Evolutionary conservation across 2,888 invertebrate genomes (phyloP), one percentile per base, ranked within the genome.

Genomic region (Machimus rusticus): DNA sequence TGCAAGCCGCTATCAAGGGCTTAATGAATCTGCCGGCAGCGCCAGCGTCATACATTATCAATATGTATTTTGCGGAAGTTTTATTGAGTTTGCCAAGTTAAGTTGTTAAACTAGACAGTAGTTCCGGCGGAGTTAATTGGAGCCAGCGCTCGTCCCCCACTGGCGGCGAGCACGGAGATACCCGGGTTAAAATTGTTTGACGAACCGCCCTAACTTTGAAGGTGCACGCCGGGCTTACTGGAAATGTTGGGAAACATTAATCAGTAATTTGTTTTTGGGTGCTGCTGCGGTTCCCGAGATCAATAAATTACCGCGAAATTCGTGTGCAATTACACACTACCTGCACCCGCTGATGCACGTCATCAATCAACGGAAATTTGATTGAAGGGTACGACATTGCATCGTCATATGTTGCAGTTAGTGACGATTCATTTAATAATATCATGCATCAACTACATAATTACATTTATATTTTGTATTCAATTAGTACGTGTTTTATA

Each of bases 21-120:
- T 31, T 43, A 85, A 85, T 37, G 82, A 51, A 82, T 82, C 66
- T 51, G 66, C 74, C 74, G 85, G 85, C 43, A 74, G 74, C 74
- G 37, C 74, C 16, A 51, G 74, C 85, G 82, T 82, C 82, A 82
- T 82, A 34, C 82, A 82, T 82, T 82, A 82, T 82, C 85, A 85
- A 85, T 85, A 85, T 85, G 85, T 85, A 46, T 74, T 74, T 74
- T 74, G 46, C 31, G 43, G 46, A 85, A 85, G 85, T 85, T 85
- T 85, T 85, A 85, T 85, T 85, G 85, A 85, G 85, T 85, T 66
- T 85, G 43, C 37, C 74, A 85, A 74, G 74, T 43, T 51, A 57
- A 82, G 82, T 82, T 82, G 34, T 55, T 57, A 82, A 82, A 82
- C 82, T 57, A 66, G 31, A 57, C 57, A 57, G 37, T 34, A 23